phyloP scores from a whole-genome alignment of 2,888 invertebrate species.

The Thalpophila matura region DNA sequence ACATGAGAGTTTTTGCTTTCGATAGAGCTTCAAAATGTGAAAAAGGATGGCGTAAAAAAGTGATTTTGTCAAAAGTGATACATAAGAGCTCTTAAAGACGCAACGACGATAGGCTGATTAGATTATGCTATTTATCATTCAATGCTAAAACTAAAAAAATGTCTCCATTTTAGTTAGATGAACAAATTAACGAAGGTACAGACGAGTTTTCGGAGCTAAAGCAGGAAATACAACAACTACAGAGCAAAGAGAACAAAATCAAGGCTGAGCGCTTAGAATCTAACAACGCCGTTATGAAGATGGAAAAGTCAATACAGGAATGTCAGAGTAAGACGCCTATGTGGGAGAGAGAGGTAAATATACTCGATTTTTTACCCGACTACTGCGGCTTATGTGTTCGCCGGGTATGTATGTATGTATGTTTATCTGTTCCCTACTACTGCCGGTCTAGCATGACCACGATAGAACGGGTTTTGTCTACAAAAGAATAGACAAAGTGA shows the following conservation, averaged over 20 bases:
- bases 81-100: constrained; percentile 2
- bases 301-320: constrained; percentile 91
- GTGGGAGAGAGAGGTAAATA: constrained; percentile 89
- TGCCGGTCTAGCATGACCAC: too few species aligned
- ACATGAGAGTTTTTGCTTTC: too few species aligned
- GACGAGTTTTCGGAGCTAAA: constrained; percentile 91
- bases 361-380: background rate
- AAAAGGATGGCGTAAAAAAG: background rate
- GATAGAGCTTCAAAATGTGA: constrained; percentile 1
- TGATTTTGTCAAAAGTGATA: background rate
- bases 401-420: too few species aligned
- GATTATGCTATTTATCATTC: too few species aligned
- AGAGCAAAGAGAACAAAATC: constrained; percentile 92
- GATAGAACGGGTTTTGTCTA: too few species aligned
- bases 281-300: constrained; percentile 92
- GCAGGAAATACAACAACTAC: constrained; percentile 91
- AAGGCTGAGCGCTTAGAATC: constrained; percentile 94
- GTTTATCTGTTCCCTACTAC: too few species aligned
- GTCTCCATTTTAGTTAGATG: constrained; percentile 81
- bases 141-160: too few species aligned
- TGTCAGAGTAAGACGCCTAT: constrained; percentile 89
- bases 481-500: too few species aligned
- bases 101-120: too few species aligned
- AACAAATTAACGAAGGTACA: constrained; percentile 90
- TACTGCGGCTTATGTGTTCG: too few species aligned